Base-by-base conservation (phyloP, 2,888 invertebrate species). In the Lasioglossum calceatum region DNA sequence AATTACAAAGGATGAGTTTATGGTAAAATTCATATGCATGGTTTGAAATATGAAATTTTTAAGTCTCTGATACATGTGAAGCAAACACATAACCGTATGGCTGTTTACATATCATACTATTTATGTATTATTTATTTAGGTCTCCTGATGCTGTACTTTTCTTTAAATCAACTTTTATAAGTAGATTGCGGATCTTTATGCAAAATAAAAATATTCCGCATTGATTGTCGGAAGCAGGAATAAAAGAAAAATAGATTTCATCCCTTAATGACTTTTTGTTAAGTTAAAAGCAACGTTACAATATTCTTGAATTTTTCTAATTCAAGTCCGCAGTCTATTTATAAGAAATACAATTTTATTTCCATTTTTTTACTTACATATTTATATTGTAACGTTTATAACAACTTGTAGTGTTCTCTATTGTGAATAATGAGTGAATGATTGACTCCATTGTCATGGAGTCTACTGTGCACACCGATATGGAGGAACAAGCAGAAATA, bases 401-500 rank as follows among this genome's bases (percentile, higher is more conserved):
- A 67, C 12, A 7, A 42, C 42, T 71, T 71, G 5, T 77, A 78
- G 86, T 75, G 73, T 61, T 50, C 7, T 23, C 36, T 77, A 61
- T 12, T 32, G 19, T 58, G 16, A 27, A 12, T 36, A 12, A 58
- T 77, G 75, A 81, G 58, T 58, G 54, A 74, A 77, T 67, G 54
- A 10, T 81, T 78, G 36, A 36, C 36, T 36, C 4, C 4, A 36
- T 75, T 3, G 75, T 64, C 58, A 87, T 82, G 73, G 70, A 23
- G 47, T 19, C 64, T 10, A 86, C 70, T 42, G 19, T 27, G 10
- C 19, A 76, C 1, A 72, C 58, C 7, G 61, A 36, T 36, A 74
- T 16, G 61, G 47, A 72, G 27, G 32, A 79, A 27, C n/a, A 73
- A 16, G 8, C 72, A 50, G 4, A 77, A 7, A 77, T 78, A 16